Conservation (phyloP, 2,888 invertebrate genomes). For the Phragmatobia fuliginosa region DNA sequence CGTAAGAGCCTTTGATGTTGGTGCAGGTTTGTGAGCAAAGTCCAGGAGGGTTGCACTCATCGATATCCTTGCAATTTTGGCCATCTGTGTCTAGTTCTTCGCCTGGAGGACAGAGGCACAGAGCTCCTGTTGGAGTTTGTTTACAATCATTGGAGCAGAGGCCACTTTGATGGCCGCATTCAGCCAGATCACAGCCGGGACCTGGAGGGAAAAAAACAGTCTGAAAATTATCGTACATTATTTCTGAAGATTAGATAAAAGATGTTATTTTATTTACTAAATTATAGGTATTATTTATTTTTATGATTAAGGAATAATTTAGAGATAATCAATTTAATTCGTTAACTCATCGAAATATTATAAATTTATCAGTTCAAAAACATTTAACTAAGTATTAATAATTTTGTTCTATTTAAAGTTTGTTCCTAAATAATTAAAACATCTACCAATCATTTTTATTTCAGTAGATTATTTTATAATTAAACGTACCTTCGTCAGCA, state of each 20-base stretch:
- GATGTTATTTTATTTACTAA: background rate
- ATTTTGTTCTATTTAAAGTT: background rate
- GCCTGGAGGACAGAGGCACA: constrained; percentile 96
- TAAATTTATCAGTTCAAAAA: background rate
- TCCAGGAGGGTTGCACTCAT: constrained; percentile 96
- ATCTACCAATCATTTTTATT: background rate
- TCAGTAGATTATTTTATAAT: background rate
- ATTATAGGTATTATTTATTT: background rate
- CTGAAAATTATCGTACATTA: background rate
- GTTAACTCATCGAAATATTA: background rate
- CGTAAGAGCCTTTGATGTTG: constrained; percentile 96
- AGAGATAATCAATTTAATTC: background rate
- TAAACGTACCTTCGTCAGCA: constrained; percentile 92
- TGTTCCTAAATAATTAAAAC: background rate
- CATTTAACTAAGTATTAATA: background rate
- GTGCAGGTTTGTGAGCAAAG: constrained; percentile 96
- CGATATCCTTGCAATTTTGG: constrained; percentile 91
- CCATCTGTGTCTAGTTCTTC: constrained; percentile 91
- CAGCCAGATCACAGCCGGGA: constrained; percentile 93
- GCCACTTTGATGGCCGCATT: constrained; percentile 91
- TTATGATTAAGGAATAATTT: background rate
- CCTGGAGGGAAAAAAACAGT: constrained; percentile 56
- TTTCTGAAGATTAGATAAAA: background rate
- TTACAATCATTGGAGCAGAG: constrained; percentile 95
- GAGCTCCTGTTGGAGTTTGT: constrained; percentile 94